Evolutionary conservation across 2,888 invertebrate species (phyloP), one percentile per base, ranked within the genome.

Genomic region (Gandaritis pyraliata): DNA sequence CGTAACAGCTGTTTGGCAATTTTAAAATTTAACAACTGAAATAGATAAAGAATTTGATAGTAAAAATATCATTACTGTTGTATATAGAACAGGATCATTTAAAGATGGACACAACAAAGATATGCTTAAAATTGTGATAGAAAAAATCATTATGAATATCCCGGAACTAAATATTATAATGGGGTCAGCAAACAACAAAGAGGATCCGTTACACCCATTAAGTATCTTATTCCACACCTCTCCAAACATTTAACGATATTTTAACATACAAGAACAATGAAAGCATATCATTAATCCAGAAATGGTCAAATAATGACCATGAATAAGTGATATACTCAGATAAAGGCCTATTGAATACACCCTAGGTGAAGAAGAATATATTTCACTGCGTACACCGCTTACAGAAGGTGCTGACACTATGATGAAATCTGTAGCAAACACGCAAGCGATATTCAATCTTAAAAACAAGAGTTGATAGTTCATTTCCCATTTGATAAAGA

Each of bases 271-370:
- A 87, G 86, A 88, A 90, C 90, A 91, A 90, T 81, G 85, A 84
- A 82, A 75, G 78, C 83, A 86, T 86, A 88, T 89, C 90, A 92
- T 91, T 90, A 91, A 86, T 85, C 83, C 76, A 70, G 81, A 89
- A 90, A 91, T 86, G 91, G 91, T 90, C 91, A 91, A 91, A 91
- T 91, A 91, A 92, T 92, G 91, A 91, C 92, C 92, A 89, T 89
- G 88, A 91, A 91, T 91, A 91, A 90, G 89, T 90, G 84, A 87
- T 88, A 77, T 68, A 82, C 76, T 82, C 75, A 84, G 89, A 88
- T 88, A 86, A 66, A 61, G 60, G 59, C 52, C 63, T 38, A 56
- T 64, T 60, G 59, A 64, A 59, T 53, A 53, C 56, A 64, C 64
- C 64, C 64, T 64, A 59, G 52, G 74, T 78, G 78, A 76, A 72